Conservation (phyloP, 2,888 invertebrate species). For the Erebia palarica region DNA sequence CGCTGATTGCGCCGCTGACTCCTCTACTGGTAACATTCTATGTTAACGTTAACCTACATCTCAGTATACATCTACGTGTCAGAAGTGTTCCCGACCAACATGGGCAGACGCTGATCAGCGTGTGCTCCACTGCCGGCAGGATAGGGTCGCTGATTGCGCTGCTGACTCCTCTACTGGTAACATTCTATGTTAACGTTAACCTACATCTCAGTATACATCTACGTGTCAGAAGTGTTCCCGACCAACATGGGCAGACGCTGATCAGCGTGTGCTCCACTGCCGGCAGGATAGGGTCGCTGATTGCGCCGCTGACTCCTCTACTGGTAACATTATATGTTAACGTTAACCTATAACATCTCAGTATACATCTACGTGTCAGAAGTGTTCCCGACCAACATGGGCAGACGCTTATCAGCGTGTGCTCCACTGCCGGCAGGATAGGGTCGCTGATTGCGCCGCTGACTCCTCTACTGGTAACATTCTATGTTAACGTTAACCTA, state of each 20-base stretch:
- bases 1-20: conserved; percentile 85
- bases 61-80: conserved; percentile 83
- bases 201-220: conserved; percentile 85
- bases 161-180: conserved; percentile 85
- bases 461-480: conserved; percentile 84
- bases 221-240: conserved; percentile 87
- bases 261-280: conserved; percentile 86
- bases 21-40: conserved; percentile 82
- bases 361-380: conserved; percentile 84
- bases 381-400: conserved; percentile 86
- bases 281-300: conserved; percentile 85
- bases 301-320: conserved; percentile 85
- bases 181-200: conserved; percentile 74
- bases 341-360: conserved; percentile 84
- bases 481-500: conserved; percentile 80
- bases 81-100: conserved; percentile 86
- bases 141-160: conserved; percentile 86
- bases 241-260: conserved; percentile 85
- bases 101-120: conserved; percentile 86
- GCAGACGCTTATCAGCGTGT: conserved; percentile 85
- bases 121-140: conserved; percentile 86
- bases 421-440: conserved; percentile 86
- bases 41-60: conserved; percentile 83
- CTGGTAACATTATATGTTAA: conserved; percentile 75
- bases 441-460: conserved; percentile 86